phyloP scores from a whole-genome alignment of 2,888 invertebrate species.

The Pachymerium ferrugineum region DNA sequence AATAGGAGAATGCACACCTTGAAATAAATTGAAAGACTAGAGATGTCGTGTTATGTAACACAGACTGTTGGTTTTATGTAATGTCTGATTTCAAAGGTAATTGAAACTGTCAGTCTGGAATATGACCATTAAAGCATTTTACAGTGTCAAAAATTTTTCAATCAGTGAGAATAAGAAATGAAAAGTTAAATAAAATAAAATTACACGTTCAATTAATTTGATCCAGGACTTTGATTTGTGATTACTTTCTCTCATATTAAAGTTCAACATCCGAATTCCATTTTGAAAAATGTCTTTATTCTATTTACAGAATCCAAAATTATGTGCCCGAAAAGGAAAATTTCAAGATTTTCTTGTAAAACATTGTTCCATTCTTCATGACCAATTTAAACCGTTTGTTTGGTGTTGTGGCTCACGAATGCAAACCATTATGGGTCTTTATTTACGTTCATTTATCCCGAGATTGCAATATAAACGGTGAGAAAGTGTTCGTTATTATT shows the following conservation, averaged over 20 bases:
- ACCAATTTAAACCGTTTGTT: background rate
- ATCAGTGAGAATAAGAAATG: too few relatives aligned
- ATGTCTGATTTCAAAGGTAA: too few relatives aligned
- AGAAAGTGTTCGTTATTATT: background rate
- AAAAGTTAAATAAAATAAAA: too few relatives aligned
- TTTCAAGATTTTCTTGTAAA: slow-evolving; percentile 6
- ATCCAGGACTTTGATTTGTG: too few relatives aligned
- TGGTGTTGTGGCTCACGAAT: slow-evolving; percentile 2
- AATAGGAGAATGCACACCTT: too few relatives aligned
- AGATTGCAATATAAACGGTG: slow-evolving; percentile 8
- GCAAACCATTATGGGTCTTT: background rate
- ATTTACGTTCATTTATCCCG: background rate
- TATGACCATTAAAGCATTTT: too few relatives aligned
- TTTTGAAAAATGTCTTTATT: background rate
- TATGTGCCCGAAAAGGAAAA: background rate
- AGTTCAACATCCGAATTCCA: background rate
- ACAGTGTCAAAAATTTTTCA: too few relatives aligned
- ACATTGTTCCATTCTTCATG: slow-evolving; percentile 6
- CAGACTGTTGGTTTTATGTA: too few relatives aligned
- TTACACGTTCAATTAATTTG: too few relatives aligned
- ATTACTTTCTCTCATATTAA: background rate
- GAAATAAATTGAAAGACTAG: too few relatives aligned
- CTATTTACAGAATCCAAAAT: background rate
- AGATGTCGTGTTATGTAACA: too few relatives aligned
- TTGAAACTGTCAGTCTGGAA: too few relatives aligned